Percentiles rank a stretch among this genome's conserved stretches.
phyloP scores from a whole-genome alignment of 2,888 invertebrate genomes.

The Spicauda simplicius region DNA sequence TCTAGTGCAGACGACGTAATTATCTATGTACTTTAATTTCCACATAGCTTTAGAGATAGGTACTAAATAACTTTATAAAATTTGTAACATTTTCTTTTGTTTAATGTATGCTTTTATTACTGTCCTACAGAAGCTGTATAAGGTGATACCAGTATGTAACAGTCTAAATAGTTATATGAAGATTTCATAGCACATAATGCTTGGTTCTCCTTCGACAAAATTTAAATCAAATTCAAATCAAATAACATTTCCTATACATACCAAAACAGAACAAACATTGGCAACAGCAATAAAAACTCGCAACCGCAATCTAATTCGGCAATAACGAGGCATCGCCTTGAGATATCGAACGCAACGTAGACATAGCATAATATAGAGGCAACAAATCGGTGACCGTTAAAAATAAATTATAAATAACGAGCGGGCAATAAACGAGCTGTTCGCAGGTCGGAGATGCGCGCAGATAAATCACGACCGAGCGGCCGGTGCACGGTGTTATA shows the following conservation, averaged over 20 bases:
- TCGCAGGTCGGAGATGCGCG: conserved; percentile 80
- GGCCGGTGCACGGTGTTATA: conserved; percentile 57
- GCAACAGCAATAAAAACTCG: not conserved
- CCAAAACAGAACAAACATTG: not conserved
- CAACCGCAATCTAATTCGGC: conserved; percentile 4
- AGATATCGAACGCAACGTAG: conserved; percentile 6
- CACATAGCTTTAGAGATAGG: too few relatives aligned
- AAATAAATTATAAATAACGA: conserved; percentile 85
- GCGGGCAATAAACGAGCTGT: conserved; percentile 80
- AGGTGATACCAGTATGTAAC: too few relatives aligned
- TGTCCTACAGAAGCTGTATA: too few relatives aligned
- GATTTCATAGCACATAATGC: too few relatives aligned
- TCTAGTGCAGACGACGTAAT: too few relatives aligned
- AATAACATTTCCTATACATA: not conserved
- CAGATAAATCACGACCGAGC: conserved; percentile 77
- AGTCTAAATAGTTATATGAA: too few relatives aligned
- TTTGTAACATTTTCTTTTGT: too few relatives aligned
- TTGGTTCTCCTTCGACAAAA: too few relatives aligned
- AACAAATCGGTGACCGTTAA: conserved; percentile 82
- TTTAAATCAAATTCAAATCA: not conserved
- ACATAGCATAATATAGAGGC: conserved; percentile 48
- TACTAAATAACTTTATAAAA: too few relatives aligned
- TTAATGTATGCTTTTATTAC: too few relatives aligned
- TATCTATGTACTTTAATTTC: too few relatives aligned
- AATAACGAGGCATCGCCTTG: conserved; percentile 4